Conservation (phyloP, 2,113 vertebrate genomes). For the Charadrius vociferus region DNA sequence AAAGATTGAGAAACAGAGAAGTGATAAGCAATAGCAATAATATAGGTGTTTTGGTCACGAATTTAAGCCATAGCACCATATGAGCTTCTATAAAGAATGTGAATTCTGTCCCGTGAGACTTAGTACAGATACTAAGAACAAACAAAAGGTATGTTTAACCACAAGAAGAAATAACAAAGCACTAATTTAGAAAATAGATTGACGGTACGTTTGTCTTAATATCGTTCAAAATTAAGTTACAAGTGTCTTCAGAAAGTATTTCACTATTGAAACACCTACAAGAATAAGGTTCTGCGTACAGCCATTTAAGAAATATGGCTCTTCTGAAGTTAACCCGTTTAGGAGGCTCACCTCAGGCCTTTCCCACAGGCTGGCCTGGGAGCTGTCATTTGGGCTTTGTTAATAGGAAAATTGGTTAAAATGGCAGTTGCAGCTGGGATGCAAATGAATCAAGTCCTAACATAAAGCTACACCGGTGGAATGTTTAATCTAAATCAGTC, state of each 20-base stretch:
- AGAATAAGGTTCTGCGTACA: background rate
- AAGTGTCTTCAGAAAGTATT: background rate
- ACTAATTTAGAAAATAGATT: background rate
- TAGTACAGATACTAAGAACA: background rate
- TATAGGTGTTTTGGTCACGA: background rate
- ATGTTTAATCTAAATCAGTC: constrained; percentile 19
- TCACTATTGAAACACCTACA: background rate
- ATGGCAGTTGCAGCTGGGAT: background rate
- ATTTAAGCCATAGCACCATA: background rate
- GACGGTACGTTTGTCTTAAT: background rate
- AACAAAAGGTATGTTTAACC: background rate
- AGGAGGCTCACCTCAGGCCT: background rate
- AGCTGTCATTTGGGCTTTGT: background rate
- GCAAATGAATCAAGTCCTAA: constrained; percentile 27
- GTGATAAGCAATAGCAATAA: background rate
- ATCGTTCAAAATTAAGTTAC: background rate
- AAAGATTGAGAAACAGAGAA: background rate
- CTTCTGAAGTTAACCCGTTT: background rate
- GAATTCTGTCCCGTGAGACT: background rate
- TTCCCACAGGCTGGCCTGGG: background rate
- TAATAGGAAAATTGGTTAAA: constrained; percentile 2
- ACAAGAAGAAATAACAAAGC: background rate
- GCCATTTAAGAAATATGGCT: background rate
- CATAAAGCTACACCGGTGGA: background rate
- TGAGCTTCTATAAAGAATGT: background rate